phyloP scores from a whole-genome alignment of 64 coral and sea anemone species.

The Montipora cactus region DNA sequence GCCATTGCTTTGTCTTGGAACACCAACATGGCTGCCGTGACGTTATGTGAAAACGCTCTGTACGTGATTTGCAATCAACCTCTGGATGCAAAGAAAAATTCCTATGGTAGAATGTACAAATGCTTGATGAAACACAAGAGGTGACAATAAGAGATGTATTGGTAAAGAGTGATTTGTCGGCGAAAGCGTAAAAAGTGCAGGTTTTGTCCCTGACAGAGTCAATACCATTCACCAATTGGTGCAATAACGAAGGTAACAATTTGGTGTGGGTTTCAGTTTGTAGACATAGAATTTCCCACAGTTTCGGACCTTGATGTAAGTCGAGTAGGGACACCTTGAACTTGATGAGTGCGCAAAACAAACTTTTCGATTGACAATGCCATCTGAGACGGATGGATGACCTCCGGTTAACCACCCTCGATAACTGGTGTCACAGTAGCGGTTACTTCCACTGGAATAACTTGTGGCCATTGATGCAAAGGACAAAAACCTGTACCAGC shows the following conservation, averaged over 20 bases:
- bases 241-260: constrained; percentile 76
- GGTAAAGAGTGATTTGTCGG: too few relatives aligned
- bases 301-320: constrained; percentile 67
- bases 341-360: constrained; percentile 56
- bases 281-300: constrained; percentile 88
- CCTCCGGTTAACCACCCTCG: constrained; percentile 69
- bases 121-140: too few relatives aligned
- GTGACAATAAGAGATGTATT: too few relatives aligned
- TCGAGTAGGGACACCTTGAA: constrained; percentile 12
- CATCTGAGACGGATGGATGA: constrained; percentile 64
- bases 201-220: too few relatives aligned
- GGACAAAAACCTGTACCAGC: constrained; percentile 72
- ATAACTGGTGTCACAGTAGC: constrained; percentile 23
- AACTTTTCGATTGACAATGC: constrained; percentile 55
- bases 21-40: too few relatives aligned
- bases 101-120: too few relatives aligned
- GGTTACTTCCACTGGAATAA: background rate
- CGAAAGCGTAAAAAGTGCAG: too few relatives aligned
- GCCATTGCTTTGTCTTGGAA: too few relatives aligned
- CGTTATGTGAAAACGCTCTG: too few relatives aligned
- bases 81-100: too few relatives aligned
- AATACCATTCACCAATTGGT: background rate
- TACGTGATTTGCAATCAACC: too few relatives aligned
- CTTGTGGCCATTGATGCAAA: constrained; percentile 20
- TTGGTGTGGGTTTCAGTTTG: constrained; percentile 64